A percentile compares a stretch with the other conserved stretches of the same genome.
phyloP scores from a whole-genome alignment of 2,797 vertebrate species.

The Gallinago nigripennis region DNA sequence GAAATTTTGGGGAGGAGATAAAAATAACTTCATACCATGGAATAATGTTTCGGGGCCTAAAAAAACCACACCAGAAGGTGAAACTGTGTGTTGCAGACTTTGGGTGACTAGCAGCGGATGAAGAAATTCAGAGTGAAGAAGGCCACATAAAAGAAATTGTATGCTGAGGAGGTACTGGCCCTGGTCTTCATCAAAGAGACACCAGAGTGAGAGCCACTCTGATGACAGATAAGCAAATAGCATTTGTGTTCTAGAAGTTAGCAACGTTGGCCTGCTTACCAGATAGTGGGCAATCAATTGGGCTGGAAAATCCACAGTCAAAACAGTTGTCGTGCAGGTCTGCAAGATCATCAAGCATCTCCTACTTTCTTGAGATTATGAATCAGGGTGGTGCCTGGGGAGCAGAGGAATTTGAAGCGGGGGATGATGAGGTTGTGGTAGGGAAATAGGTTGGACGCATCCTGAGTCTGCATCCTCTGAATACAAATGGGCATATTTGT shows the following conservation, averaged over 20 bases:
- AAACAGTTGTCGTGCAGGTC: neutral
- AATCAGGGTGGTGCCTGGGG: slow-evolving; percentile 53
- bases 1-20: neutral
- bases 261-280: neutral
- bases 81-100: neutral
- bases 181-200: slow-evolving; percentile 32
- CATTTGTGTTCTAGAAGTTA: neutral
- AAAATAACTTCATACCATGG: neutral
- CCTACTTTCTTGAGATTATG: slow-evolving; percentile 35
- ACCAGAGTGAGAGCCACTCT: neutral
- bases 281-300: neutral
- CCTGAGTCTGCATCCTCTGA: slow-evolving; percentile 29
- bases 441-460: neutral
- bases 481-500: slow-evolving; percentile 1
- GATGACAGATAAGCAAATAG: slow-evolving; percentile 49
- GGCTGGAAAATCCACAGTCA: slow-evolving; percentile 36
- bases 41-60: neutral
- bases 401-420: neutral
- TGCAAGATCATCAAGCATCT: slow-evolving; percentile 34
- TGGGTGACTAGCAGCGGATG: neutral
- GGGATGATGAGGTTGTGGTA: slow-evolving; percentile 14
- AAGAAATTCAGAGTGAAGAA: slow-evolving; percentile 29
- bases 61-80: neutral
- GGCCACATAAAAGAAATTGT: slow-evolving; percentile 20
- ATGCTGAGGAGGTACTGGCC: neutral